A percentile compares a stretch with the other conserved stretches of the same genome.
phyloP scores from a whole-genome alignment of 2,888 invertebrate genomes.

The Macroteleia sp. region DNA sequence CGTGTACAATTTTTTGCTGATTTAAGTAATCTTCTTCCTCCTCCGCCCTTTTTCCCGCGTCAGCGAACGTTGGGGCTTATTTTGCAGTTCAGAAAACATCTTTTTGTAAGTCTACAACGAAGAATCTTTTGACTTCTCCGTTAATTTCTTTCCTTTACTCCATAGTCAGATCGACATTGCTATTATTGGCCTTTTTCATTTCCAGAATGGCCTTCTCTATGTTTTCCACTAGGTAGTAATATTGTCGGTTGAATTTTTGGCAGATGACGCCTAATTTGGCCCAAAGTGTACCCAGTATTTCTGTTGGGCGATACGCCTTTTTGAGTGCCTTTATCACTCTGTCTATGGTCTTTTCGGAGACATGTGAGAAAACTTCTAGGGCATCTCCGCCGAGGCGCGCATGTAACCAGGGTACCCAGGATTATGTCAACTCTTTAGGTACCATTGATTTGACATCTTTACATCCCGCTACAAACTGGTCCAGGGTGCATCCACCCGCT shows the following conservation, averaged over 20 bases:
- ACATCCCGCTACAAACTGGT: background rate
- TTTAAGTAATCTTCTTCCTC: background rate
- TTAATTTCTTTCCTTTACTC: background rate
- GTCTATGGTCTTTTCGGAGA: background rate
- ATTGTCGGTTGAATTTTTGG: background rate
- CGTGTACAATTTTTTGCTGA: background rate
- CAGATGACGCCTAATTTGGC: background rate
- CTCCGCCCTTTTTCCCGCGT: background rate
- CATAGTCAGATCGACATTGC: background rate
- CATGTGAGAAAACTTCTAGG: background rate
- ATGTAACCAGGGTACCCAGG: background rate
- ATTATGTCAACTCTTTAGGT: background rate
- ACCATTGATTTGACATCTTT: background rate
- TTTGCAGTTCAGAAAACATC: background rate
- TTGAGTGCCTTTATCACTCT: background rate
- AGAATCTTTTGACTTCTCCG: background rate
- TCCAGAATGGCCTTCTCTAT: background rate
- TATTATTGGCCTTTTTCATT: background rate
- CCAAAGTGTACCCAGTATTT: background rate
- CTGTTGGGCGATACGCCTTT: background rate
- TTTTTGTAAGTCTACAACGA: background rate
- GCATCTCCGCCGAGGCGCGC: background rate
- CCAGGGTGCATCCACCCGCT: background rate
- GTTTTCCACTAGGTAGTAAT: background rate
- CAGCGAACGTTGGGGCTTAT: background rate